These are phyloP conservation scores for Rallus limicola DNA, from an alignment of 2,113 vertebrate species.

Conservation along the genomic window DNA sequence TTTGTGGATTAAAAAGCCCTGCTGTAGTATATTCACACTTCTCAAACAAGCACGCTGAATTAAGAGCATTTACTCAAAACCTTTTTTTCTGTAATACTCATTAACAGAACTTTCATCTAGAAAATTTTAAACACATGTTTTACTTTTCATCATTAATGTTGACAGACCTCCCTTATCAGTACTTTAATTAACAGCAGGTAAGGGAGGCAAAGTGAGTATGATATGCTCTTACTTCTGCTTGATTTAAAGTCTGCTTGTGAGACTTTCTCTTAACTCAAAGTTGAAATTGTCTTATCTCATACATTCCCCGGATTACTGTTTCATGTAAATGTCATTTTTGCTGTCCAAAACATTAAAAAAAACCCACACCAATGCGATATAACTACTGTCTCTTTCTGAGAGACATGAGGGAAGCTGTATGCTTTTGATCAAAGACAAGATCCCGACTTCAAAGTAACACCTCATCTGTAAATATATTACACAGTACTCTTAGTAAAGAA, in stretches of 20 bases:
- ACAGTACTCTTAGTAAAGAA: conserved; percentile 32
- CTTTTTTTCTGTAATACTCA: conserved; percentile 64
- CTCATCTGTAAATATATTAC: conserved; percentile 74
- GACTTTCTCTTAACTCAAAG: conserved; percentile 32
- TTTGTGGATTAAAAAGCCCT: neutral
- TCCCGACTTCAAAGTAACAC: conserved; percentile 76
- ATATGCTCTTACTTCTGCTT: conserved; percentile 59
- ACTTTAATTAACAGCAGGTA: conserved; percentile 72
- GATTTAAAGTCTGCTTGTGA: conserved; percentile 64
- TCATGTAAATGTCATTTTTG: conserved; percentile 81
- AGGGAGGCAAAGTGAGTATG: conserved; percentile 36
- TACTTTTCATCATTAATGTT: conserved; percentile 61
- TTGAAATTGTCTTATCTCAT: conserved; percentile 70
- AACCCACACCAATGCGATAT: conserved; percentile 28
- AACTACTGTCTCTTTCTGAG: conserved; percentile 75
- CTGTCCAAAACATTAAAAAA: conserved; percentile 79
- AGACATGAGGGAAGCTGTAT: conserved; percentile 68
- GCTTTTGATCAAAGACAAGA: conserved; percentile 80
- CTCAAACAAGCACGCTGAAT: neutral
- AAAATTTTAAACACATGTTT: conserved; percentile 58
- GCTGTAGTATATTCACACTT: neutral
- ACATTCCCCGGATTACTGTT: conserved; percentile 68
- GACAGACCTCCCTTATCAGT: conserved; percentile 71
- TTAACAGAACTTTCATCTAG: conserved; percentile 70
- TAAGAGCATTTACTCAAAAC: conserved; percentile 17